A percentile compares a stretch with the other conserved stretches of the same genome.
Evolutionary conservation across 2,113 vertebrate genomes (phyloP).

Genomic region (Lepus timidus): DNA sequence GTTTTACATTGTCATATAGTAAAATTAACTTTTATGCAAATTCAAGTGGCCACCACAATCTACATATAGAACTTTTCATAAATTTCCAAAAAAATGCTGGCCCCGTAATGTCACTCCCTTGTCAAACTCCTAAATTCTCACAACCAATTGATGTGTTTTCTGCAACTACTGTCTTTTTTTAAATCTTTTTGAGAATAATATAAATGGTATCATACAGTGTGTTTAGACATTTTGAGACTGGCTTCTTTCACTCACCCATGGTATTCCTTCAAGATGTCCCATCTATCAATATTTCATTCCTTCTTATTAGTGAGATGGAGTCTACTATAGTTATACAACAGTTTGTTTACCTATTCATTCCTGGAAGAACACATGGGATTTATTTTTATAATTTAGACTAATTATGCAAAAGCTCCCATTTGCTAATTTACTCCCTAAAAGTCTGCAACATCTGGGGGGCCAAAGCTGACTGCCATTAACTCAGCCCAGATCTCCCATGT

Average conservation of each 20-base stretch:
- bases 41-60: neutral
- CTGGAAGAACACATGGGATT: neutral
- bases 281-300: neutral
- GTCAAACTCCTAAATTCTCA: neutral
- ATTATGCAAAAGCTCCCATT: neutral
- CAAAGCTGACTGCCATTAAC: too few species aligned
- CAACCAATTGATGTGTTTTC: neutral
- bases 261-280: neutral
- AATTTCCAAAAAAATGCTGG: neutral
- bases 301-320: neutral
- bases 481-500: too few species aligned
- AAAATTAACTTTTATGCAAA: constrained; percentile 44
- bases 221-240: neutral
- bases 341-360: neutral
- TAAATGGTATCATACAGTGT: neutral
- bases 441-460: too few species aligned
- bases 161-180: neutral
- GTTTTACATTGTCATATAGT: constrained; percentile 20
- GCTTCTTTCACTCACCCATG: neutral
- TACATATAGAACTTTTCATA: neutral
- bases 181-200: neutral
- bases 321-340: neutral
- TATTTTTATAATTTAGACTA: neutral
- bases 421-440: too few species aligned
- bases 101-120: too few species aligned